Base-by-base conservation (phyloP, 2,797 vertebrate species). In the Smutsia temminckii region DNA sequence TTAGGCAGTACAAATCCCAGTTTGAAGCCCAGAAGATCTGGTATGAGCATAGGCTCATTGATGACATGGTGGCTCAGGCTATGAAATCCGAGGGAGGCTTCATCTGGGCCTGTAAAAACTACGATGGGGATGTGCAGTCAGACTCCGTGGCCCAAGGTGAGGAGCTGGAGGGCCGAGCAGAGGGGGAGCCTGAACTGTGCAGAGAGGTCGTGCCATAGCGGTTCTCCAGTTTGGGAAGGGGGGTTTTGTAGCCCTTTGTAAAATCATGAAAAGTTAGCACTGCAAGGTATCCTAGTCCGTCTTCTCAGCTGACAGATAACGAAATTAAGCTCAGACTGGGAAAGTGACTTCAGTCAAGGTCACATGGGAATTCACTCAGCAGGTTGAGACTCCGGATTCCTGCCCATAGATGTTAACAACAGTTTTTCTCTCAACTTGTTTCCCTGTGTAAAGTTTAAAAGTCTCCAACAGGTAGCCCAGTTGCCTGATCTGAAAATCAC, bases 41-140 rank as follows among this genome's bases (percentile, higher is more conserved):
- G 99, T 99, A 99, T 59, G 99, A 99, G 95, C 99, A 99, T 93
- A 99, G 99, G 13, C 99, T 99, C 80, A 99, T 99, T 29, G 99
- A 99, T 63, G 99, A 99, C 98, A 99, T 99, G 99, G 99, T 99
- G 98, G 99, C 99, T 90, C 99, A 99, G 98, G 99, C 99, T 66
- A 98, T 99, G 98, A 99, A 99, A 94, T 99, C 99, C 2, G 99
- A 99, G 57, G 99, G 99, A 42, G 99, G 99, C 55, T 99, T 99
- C 98, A 99, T 99, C 89, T 99, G 99, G 99, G 99, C 99, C 96
- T 99, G 99, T 97, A 99, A 99, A 98, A 99, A 99, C 98, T 99
- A 99, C 0, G 99, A 99, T 29, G 99, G 99, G 0, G 99, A 99
- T 25, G 99, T 99, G 6, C 99, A 99, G 97, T 99, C 99, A 0